Conservation (phyloP, 2,113 vertebrate genomes). For the Plectropomus leopardus region DNA sequence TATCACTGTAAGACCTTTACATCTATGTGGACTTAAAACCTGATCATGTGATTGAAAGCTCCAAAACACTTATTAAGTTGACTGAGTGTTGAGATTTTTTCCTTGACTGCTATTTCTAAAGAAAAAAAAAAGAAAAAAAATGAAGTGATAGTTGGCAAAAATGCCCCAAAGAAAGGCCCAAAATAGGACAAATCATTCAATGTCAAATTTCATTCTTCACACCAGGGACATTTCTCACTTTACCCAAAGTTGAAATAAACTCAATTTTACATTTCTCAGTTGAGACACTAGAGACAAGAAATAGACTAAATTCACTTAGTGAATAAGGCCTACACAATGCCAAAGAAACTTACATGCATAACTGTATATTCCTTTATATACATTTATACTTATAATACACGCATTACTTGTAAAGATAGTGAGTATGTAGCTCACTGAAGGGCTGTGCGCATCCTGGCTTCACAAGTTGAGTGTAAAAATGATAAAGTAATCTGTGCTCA, state of each 20-base stretch:
- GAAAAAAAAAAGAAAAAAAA: too few relatives aligned
- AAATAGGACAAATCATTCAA: too few relatives aligned
- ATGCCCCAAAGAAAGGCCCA: too few relatives aligned
- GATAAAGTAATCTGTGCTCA: slow-evolving; percentile 4
- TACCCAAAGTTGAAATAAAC: background rate
- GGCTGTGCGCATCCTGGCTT: slow-evolving; percentile 6
- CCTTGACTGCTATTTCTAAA: too few relatives aligned
- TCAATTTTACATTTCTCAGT: background rate
- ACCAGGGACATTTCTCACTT: background rate
- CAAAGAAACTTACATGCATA: background rate
- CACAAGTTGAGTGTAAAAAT: background rate
- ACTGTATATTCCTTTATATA: background rate
- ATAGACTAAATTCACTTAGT: too few relatives aligned
- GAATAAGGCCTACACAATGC: too few relatives aligned
- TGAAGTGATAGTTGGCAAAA: too few relatives aligned
- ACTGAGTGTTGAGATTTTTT: too few relatives aligned
- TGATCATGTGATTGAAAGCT: too few relatives aligned
- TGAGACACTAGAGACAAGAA: background rate
- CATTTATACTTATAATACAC: background rate
- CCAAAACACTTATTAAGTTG: too few relatives aligned
- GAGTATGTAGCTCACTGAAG: background rate
- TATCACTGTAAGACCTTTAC: too few relatives aligned
- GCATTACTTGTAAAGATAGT: background rate
- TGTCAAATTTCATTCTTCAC: slow-evolving; percentile 12
- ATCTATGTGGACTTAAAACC: too few relatives aligned